These are phyloP conservation scores for Mormoops blainvillei DNA, from an alignment of 2,113 vertebrate genomes.

Conservation along the genomic window DNA sequence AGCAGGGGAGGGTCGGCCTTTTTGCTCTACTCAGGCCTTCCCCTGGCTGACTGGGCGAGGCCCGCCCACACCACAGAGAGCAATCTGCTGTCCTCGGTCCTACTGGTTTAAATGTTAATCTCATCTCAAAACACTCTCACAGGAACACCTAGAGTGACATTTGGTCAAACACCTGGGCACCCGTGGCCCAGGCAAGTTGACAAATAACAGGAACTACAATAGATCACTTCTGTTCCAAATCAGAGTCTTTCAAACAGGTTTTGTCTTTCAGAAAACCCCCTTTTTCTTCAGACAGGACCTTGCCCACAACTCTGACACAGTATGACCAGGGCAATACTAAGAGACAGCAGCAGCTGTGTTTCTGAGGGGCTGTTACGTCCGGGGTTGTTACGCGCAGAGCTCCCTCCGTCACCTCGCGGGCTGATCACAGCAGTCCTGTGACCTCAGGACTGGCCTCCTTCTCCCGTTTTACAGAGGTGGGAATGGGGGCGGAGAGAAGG, in stretches of 20 bases:
- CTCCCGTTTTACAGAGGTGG: background rate
- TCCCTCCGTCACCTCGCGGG: background rate
- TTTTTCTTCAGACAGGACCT: background rate
- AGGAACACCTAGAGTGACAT: background rate
- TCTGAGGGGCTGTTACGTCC: background rate
- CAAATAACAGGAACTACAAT: background rate
- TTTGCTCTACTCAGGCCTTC: background rate
- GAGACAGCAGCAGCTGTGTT: background rate
- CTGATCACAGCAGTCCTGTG: background rate
- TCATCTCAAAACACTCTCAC: background rate
- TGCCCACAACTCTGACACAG: background rate
- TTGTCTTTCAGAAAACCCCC: background rate
- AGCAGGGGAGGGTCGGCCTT: background rate
- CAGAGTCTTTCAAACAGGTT: background rate
- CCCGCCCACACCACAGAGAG: background rate
- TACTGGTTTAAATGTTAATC: background rate
- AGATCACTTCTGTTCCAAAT: background rate
- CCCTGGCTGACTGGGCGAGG: background rate
- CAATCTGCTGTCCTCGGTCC: background rate
- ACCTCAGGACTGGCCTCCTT: background rate
- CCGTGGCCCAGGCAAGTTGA: background rate
- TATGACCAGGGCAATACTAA: background rate
- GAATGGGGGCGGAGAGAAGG: background rate
- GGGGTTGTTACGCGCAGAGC: background rate
- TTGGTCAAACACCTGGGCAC: background rate